phyloP scores from a whole-genome alignment of 2,113 vertebrate genomes.

The Solea solea region DNA sequence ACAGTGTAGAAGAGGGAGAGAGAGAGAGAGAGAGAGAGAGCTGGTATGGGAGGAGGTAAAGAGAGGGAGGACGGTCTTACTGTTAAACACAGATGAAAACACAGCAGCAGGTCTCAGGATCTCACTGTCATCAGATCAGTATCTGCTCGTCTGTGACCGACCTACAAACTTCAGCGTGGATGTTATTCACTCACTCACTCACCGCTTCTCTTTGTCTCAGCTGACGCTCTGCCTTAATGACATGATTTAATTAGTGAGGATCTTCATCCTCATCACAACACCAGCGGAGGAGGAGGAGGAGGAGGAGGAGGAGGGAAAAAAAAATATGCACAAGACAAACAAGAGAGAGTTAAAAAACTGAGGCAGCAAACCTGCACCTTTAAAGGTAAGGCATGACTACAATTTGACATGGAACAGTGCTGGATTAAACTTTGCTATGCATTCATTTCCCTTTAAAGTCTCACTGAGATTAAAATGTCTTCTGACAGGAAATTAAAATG shows the following conservation, averaged over 20 bases:
- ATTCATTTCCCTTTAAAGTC: too few species aligned
- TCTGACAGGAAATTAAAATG: too few species aligned
- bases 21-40: neutral
- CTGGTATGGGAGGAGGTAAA: constrained; percentile 4
- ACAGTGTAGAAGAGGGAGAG: constrained; percentile 32
- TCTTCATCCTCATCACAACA: neutral
- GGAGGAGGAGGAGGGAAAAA: neutral
- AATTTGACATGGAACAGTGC: too few species aligned
- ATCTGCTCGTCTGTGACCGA: neutral
- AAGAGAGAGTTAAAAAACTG: neutral
- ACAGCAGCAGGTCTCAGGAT: constrained; percentile 40
- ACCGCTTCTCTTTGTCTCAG: neutral
- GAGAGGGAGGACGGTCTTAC: constrained; percentile 40
- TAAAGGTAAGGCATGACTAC: neutral
- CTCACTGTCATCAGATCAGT: constrained; percentile 21
- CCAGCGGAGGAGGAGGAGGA: neutral
- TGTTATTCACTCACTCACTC: neutral
- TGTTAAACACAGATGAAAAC: constrained; percentile 60
- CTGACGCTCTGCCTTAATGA: neutral
- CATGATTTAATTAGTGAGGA: neutral
- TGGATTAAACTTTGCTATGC: too few species aligned
- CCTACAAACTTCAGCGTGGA: neutral
- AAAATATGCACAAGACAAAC: neutral
- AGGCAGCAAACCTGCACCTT: neutral
- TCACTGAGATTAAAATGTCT: too few species aligned